Conservation (phyloP, 2,888 invertebrate species). For the Anorthoa munda region DNA sequence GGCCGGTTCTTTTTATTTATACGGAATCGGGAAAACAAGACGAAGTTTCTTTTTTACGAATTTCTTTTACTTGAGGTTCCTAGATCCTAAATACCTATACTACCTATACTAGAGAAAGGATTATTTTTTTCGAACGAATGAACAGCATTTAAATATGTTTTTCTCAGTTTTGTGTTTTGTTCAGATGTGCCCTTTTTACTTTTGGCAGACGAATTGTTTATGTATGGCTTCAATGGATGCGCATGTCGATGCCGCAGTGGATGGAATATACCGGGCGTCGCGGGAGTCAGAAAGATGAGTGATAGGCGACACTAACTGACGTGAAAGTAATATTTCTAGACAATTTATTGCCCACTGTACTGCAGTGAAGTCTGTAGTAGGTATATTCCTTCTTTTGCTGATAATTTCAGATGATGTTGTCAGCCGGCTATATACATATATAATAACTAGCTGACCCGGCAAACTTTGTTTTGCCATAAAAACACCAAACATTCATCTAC, state of each 20-base stretch:
- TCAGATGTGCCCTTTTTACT: not conserved
- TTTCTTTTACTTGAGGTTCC: too few species aligned
- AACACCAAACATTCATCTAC: too few species aligned
- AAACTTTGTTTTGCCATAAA: too few species aligned
- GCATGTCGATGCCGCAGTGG: not conserved
- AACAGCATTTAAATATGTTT: not conserved
- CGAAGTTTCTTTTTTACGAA: not conserved
- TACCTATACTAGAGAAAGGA: too few species aligned
- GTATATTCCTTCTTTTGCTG: slow-evolving; percentile 22
- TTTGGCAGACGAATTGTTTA: not conserved
- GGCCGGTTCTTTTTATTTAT: too few species aligned
- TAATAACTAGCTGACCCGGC: too few species aligned
- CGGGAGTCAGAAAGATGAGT: not conserved
- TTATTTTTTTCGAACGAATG: not conserved
- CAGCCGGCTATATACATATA: not conserved
- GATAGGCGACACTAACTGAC: not conserved
- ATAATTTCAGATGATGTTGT: slow-evolving; percentile 11
- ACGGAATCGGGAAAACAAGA: not conserved
- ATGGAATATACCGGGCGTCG: slow-evolving; percentile 16
- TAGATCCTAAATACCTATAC: too few species aligned
- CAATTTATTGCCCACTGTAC: slow-evolving; percentile 9
- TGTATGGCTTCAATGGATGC: not conserved
- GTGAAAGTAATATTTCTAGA: slow-evolving; percentile 7
- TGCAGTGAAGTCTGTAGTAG: slow-evolving; percentile 1
- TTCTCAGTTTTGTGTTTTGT: not conserved